Evolutionary conservation across 2,888 invertebrate genomes (phyloP).

Genomic region (Melinaea marsaeus): DNA sequence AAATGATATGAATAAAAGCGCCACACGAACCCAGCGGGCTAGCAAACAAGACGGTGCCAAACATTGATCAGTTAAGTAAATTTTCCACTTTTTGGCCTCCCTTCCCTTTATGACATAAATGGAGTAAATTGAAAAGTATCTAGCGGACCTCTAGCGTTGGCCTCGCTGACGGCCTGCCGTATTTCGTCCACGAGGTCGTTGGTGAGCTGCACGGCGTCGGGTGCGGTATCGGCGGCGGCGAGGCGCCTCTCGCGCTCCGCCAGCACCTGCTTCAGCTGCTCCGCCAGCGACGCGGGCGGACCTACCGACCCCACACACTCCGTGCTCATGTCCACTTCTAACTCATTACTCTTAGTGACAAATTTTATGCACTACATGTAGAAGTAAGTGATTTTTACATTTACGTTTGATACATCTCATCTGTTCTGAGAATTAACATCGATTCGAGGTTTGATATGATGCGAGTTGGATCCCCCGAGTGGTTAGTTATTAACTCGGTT

Average conservation of each 20-base stretch:
- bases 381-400: no score
- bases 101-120: no score
- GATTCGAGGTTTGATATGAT: not conserved
- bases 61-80: no score
- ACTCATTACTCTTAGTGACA: not conserved
- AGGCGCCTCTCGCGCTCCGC: conserved; percentile 90
- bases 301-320: conserved; percentile 52
- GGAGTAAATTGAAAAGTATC: no score
- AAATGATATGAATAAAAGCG: not conserved
- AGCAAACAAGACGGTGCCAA: no score
- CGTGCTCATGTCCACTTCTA: conserved; percentile 3
- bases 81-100: no score
- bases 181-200: conserved; percentile 92
- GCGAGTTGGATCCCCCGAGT: not conserved
- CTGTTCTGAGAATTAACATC: no score
- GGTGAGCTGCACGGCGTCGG: conserved; percentile 83
- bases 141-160: conserved; percentile 86
- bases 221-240: conserved; percentile 70
- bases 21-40: no score
- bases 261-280: conserved; percentile 91
- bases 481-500: not conserved
- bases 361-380: not conserved
- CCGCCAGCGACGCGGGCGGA: conserved; percentile 88
- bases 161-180: conserved; percentile 91
- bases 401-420: no score